Evolutionary conservation across 2,113 vertebrate species (phyloP).

Genomic region (Globicephala melas): DNA sequence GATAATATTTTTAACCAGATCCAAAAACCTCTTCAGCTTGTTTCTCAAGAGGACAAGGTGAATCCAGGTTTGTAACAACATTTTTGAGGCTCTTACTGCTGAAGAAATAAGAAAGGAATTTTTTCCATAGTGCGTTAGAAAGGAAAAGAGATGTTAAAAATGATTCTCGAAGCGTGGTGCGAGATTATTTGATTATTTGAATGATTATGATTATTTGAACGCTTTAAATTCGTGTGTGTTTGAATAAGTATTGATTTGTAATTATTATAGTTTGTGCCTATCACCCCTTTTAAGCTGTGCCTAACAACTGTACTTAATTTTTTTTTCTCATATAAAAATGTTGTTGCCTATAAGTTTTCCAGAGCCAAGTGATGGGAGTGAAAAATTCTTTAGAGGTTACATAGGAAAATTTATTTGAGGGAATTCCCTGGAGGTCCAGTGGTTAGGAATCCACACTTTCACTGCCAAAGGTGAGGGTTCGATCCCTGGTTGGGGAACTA

Average conservation of each 20-base stretch:
- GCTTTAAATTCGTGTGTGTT: not conserved
- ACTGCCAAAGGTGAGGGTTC: not conserved
- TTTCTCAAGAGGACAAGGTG: not conserved
- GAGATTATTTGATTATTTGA: not conserved
- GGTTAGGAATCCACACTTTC: not conserved
- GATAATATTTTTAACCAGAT: not conserved
- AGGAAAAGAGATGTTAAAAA: not conserved
- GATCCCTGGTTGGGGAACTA: not conserved
- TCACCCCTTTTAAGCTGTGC: not conserved
- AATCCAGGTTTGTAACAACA: not conserved
- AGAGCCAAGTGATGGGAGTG: not conserved
- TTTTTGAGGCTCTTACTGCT: not conserved
- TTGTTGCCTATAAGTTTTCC: slow-evolving; percentile 12
- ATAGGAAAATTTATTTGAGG: not conserved
- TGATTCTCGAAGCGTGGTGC: not conserved
- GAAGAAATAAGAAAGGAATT: not conserved
- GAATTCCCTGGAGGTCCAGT: not conserved
- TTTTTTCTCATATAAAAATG: not conserved
- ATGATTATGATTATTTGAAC: not conserved
- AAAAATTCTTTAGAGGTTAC: not conserved
- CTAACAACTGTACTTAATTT: not conserved
- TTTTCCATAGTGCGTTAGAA: not conserved
- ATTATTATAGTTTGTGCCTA: not conserved
- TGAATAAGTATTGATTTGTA: not conserved
- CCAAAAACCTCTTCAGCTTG: not conserved